Conservation (phyloP, 2,888 invertebrate species). For the Argyresthia albistria region DNA sequence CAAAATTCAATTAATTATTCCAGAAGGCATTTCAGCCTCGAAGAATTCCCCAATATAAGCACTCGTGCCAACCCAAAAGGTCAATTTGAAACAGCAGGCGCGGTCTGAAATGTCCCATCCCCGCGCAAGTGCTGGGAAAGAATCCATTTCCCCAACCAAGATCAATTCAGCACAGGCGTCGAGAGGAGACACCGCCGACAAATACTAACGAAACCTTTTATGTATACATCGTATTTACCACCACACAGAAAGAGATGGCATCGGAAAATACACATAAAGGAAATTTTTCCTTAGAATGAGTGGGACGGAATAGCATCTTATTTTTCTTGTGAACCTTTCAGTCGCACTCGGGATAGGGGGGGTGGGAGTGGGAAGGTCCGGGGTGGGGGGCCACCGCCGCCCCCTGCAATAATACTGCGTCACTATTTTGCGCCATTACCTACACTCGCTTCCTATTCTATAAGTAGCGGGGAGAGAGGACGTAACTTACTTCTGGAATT, state of each 20-base stretch:
- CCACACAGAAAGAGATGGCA: conserved; percentile 4
- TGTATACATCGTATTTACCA: background rate
- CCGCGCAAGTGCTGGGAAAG: background rate
- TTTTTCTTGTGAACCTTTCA: conserved; percentile 73
- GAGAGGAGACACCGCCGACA: background rate
- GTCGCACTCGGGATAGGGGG: conserved; percentile 50
- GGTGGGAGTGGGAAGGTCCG: conserved; percentile 26
- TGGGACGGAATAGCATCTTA: conserved; percentile 70
- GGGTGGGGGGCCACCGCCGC: conserved; percentile 42
- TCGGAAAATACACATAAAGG: conserved; percentile 56
- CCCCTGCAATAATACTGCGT: conserved; percentile 74
- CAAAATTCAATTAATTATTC: no score
- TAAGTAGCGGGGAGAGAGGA: conserved; percentile 59
- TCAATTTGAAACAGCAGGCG: no score
- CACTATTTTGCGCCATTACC: conserved; percentile 75
- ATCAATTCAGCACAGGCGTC: conserved; percentile 1
- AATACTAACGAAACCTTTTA: background rate
- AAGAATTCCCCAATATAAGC: no score
- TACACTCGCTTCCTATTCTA: conserved; percentile 72
- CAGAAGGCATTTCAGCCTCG: no score
- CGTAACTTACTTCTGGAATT: conserved; percentile 23
- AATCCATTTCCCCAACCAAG: background rate
- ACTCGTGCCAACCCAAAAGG: no score
- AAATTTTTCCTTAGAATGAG: conserved; percentile 64
- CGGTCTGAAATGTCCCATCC: no score